These are phyloP conservation scores for Mactra quadrangularis DNA, from an alignment of 1,140 invertebrate species.

Conservation along the genomic window DNA sequence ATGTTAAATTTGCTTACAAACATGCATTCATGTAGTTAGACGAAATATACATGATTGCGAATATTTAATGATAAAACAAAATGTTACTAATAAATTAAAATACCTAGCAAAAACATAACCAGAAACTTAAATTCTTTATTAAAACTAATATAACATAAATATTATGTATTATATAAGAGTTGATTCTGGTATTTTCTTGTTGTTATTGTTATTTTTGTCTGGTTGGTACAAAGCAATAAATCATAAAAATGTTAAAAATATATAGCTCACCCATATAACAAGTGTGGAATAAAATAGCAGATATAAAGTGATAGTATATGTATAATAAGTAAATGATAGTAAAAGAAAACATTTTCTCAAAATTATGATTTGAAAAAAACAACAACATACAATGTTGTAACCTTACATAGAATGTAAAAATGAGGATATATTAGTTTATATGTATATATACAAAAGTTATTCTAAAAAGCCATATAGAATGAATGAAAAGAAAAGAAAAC, in stretches of 20 bases:
- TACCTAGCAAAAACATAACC: too few species aligned
- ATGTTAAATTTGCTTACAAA: too few species aligned
- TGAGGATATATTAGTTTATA: not conserved
- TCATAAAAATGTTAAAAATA: not conserved
- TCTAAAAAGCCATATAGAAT: slow-evolving; percentile 36
- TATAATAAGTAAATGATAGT: too few species aligned
- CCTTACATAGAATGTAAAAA: slow-evolving; percentile 39
- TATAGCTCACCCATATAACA: slow-evolving; percentile 46
- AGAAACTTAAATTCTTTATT: too few species aligned
- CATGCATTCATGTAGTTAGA: too few species aligned
- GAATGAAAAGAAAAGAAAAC: slow-evolving; percentile 30
- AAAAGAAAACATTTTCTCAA: slow-evolving; percentile 23
- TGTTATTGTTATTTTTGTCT: not conserved
- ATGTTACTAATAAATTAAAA: too few species aligned
- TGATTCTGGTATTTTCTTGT: too few species aligned
- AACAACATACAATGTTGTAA: slow-evolving; percentile 30
- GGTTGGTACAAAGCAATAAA: slow-evolving; percentile 37
- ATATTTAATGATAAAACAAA: too few species aligned
- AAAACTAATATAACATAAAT: too few species aligned
- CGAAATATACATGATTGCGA: too few species aligned
- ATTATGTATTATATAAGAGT: too few species aligned
- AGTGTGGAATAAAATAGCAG: slow-evolving; percentile 55
- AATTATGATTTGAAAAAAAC: too few species aligned
- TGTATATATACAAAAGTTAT: slow-evolving; percentile 28
- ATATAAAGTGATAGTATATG: slow-evolving; percentile 43